These are phyloP conservation scores for Semnornis frantzii DNA, from an alignment of 2,113 vertebrate species.

Conservation along the genomic window DNA sequence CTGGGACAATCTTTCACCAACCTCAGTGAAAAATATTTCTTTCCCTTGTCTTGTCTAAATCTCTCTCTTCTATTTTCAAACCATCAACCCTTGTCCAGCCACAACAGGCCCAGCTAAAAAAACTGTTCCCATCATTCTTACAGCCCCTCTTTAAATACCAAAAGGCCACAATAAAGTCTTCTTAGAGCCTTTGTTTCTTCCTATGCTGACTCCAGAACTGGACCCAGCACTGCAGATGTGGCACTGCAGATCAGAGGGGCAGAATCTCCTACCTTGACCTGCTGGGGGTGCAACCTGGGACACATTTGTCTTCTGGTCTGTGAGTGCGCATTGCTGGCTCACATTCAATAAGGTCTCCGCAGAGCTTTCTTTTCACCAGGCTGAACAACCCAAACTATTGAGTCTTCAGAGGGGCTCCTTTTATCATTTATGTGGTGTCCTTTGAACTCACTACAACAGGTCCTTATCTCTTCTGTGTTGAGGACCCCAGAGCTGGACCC, in stretches of 20 bases:
- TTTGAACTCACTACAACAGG: background rate
- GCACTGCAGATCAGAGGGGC: too few relatives aligned
- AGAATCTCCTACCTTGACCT: too few relatives aligned
- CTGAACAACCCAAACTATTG: background rate
- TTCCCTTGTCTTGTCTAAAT: background rate
- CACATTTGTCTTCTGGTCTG: too few relatives aligned
- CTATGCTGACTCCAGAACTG: too few relatives aligned
- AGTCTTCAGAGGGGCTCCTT: background rate
- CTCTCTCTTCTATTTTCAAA: background rate
- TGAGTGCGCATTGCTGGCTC: too few relatives aligned
- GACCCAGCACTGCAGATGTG: too few relatives aligned
- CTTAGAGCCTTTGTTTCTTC: background rate
- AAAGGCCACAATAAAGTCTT: background rate
- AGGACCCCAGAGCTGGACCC: background rate
- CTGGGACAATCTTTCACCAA: background rate
- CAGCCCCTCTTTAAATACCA: background rate
- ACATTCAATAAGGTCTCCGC: too few relatives aligned
- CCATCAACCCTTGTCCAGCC: background rate
- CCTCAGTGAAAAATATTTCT: background rate
- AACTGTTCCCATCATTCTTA: background rate
- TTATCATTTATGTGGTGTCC: background rate
- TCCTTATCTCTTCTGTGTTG: background rate
- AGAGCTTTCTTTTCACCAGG: background rate
- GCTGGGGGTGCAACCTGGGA: too few relatives aligned
- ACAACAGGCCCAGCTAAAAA: background rate